Conservation (phyloP, 2,888 invertebrate genomes). For the Drosophila acutilabella region DNA sequence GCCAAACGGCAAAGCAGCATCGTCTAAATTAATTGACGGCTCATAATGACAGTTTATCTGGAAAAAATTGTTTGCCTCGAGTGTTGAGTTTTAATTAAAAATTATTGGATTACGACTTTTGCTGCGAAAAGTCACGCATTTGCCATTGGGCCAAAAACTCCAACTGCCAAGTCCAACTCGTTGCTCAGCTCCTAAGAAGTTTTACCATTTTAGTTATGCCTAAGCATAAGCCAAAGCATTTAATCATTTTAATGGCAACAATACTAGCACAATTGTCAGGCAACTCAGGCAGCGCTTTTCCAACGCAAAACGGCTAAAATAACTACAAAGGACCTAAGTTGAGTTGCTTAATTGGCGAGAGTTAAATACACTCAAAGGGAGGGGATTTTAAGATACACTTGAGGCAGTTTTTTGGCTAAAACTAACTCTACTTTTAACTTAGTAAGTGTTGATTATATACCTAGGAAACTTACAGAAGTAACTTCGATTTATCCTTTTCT, state of each 20-base stretch:
- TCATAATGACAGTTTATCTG: conserved; percentile 82
- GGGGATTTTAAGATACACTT: no score
- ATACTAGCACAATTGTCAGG: conserved; percentile 65
- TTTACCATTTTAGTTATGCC: conserved; percentile 79
- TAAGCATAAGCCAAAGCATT: conserved; percentile 83
- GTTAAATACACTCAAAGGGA: no score
- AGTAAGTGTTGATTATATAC: no score
- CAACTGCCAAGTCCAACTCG: neutral
- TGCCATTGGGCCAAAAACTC: conserved; percentile 32
- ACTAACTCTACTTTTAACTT: no score
- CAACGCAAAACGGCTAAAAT: conserved; percentile 15
- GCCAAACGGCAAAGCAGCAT: conserved; percentile 39
- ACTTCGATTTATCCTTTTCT: no score
- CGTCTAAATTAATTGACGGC: conserved; percentile 82
- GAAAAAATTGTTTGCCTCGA: conserved; percentile 79
- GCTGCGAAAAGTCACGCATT: conserved; percentile 67
- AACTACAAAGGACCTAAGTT: conserved; percentile 1
- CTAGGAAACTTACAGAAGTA: no score
- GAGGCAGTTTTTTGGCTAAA: no score
- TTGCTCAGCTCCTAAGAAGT: neutral
- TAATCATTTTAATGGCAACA: conserved; percentile 82
- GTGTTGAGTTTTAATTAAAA: conserved; percentile 81
- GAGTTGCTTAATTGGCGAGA: neutral
- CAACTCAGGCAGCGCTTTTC: conserved; percentile 45
- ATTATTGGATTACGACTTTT: conserved; percentile 77